A percentile compares a stretch with the other conserved stretches of the same genome.
These are phyloP conservation scores for Cheilosia vulpina DNA, from an alignment of 2,888 invertebrate species.

Conservation along the genomic window DNA sequence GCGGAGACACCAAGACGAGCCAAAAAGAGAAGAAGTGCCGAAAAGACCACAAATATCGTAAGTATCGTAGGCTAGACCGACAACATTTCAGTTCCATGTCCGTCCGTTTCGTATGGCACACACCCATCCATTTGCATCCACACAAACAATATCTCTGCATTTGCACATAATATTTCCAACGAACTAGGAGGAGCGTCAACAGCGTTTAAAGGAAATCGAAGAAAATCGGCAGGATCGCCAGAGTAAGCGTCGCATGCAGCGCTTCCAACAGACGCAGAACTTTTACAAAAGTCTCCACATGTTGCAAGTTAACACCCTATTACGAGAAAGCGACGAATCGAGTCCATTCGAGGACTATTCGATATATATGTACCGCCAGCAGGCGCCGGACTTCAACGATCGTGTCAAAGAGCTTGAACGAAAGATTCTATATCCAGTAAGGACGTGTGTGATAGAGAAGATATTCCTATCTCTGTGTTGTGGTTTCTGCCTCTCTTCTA, in stretches of 20 bases:
- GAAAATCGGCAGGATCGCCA: constrained; percentile 87
- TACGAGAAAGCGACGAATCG: constrained; percentile 86
- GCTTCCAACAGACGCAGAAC: constrained; percentile 91
- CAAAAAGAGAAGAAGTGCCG: constrained; percentile 86
- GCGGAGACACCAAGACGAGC: constrained; percentile 84
- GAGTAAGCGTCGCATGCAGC: constrained; percentile 87
- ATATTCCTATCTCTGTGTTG: constrained; percentile 54
- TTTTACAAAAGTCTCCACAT: constrained; percentile 94
- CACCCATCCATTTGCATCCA: constrained; percentile 14
- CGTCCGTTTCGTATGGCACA: constrained; percentile 49
- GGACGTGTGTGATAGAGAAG: constrained; percentile 78
- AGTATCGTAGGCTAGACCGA: constrained; percentile 82
- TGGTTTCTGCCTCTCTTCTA: constrained; percentile 52
- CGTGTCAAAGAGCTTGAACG: constrained; percentile 92
- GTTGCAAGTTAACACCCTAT: constrained; percentile 89
- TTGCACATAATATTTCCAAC: constrained; percentile 45
- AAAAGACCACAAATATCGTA: constrained; percentile 87
- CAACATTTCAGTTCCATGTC: constrained; percentile 27
- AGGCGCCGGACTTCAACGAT: constrained; percentile 92
- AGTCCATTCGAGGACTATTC: constrained; percentile 92
- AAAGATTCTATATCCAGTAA: constrained; percentile 90
- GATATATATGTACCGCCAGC: constrained; percentile 92
- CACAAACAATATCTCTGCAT: constrained; percentile 33
- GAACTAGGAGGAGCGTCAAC: constrained; percentile 88
- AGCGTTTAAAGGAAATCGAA: constrained; percentile 90